Percentiles rank a stretch among this genome's conserved stretches.
phyloP scores from a whole-genome alignment of 2,113 vertebrate species.

The Bos javanicus region DNA sequence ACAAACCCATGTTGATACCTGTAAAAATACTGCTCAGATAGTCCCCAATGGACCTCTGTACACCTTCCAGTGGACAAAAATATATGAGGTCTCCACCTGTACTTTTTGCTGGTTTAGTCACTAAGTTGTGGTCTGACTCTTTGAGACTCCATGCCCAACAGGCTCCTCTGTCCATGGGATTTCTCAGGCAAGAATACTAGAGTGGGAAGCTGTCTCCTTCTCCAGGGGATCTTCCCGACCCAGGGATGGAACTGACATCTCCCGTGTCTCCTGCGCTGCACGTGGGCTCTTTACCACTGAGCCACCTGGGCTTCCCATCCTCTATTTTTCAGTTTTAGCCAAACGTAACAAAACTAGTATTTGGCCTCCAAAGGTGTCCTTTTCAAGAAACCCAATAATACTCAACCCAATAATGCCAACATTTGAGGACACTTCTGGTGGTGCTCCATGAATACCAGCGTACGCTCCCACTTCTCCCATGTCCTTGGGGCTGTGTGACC shows the following conservation, averaged over 20 bases:
- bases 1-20: background rate
- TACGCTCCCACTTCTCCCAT: background rate
- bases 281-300: background rate
- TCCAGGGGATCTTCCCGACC: background rate
- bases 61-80: background rate
- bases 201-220: background rate
- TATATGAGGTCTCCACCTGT: background rate
- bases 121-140: background rate
- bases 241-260: background rate
- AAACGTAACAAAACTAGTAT: background rate
- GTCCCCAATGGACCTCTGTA: background rate
- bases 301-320: background rate
- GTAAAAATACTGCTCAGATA: background rate
- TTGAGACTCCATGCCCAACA: background rate
- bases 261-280: background rate
- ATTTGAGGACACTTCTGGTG: background rate
- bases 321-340: background rate
- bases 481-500: background rate
- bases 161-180: background rate
- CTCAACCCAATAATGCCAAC: background rate
- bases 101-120: background rate
- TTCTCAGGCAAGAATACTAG: background rate
- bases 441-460: fast-evolving
- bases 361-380: background rate
- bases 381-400: background rate